phyloP scores from a whole-genome alignment of 2,888 invertebrate species.

The Mimachlamys varia region DNA sequence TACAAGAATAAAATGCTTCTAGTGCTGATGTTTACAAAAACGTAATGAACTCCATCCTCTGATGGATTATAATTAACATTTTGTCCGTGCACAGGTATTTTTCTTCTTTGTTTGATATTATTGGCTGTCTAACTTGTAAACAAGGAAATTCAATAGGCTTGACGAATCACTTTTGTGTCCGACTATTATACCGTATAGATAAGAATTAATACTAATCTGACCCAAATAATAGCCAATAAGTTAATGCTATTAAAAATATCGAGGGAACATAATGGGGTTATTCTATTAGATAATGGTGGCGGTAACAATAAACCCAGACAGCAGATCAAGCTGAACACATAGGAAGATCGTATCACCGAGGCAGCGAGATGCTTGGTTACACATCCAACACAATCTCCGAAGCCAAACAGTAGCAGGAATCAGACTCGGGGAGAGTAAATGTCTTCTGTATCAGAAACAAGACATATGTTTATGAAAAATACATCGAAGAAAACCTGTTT shows the following conservation, averaged over 20 bases:
- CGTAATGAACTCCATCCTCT: neutral
- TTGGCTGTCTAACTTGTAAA: neutral
- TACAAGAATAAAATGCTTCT: neutral
- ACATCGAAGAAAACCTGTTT: too few relatives aligned
- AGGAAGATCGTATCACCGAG: neutral
- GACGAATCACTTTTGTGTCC: neutral
- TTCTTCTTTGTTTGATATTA: neutral
- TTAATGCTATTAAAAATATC: slow-evolving; percentile 27
- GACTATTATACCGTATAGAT: slow-evolving; percentile 10
- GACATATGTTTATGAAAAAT: neutral
- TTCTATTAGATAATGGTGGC: neutral
- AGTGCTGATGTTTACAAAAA: neutral
- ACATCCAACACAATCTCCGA: neutral
- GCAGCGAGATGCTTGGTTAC: neutral
- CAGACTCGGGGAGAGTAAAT: neutral
- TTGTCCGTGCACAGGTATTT: neutral
- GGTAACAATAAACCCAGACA: slow-evolving; percentile 18
- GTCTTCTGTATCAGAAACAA: neutral
- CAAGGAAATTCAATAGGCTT: neutral
- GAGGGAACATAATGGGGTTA: neutral
- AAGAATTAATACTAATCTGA: neutral
- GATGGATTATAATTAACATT: neutral
- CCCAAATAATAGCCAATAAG: slow-evolving; percentile 29
- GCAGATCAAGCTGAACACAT: neutral
- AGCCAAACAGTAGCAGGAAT: neutral